Evolutionary conservation across 1,140 invertebrate genomes (phyloP).

Genomic region (Dolichoris vasculosae): DNA sequence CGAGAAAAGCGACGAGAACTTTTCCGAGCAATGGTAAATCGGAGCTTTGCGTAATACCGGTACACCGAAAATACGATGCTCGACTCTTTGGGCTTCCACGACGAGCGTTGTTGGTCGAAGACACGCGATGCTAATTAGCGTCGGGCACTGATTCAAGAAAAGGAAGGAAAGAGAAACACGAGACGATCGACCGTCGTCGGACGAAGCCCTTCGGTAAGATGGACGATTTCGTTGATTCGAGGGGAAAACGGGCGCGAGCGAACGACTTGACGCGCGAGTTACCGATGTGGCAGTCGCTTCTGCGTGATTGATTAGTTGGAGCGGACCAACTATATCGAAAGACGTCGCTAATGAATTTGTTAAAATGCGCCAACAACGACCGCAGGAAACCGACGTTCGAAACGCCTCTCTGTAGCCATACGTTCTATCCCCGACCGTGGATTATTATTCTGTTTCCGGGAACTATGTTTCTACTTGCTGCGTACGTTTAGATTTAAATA

Average conservation of each 20-base stretch:
- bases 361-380: constrained; percentile 14
- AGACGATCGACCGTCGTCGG: neutral
- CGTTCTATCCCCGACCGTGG: no score
- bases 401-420: neutral
- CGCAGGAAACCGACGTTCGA: neutral
- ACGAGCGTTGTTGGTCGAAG: no score
- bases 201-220: neutral
- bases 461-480: neutral
- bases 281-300: neutral
- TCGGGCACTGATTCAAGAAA: neutral
- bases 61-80: constrained; percentile 30
- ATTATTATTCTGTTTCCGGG: neutral
- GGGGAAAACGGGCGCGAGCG: no score
- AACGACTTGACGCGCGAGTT: neutral
- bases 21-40: constrained; percentile 16
- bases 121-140: constrained; percentile 42
- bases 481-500: neutral
- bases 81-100: neutral
- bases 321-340: neutral
- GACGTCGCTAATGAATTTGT: constrained; percentile 41
- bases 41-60: constrained; percentile 8
- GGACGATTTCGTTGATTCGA: constrained; percentile 2
- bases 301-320: constrained; percentile 18
- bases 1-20: neutral
- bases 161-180: neutral